phyloP scores from a whole-genome alignment of 2,888 invertebrate genomes.

The Caenorhabditis macrosperma region DNA sequence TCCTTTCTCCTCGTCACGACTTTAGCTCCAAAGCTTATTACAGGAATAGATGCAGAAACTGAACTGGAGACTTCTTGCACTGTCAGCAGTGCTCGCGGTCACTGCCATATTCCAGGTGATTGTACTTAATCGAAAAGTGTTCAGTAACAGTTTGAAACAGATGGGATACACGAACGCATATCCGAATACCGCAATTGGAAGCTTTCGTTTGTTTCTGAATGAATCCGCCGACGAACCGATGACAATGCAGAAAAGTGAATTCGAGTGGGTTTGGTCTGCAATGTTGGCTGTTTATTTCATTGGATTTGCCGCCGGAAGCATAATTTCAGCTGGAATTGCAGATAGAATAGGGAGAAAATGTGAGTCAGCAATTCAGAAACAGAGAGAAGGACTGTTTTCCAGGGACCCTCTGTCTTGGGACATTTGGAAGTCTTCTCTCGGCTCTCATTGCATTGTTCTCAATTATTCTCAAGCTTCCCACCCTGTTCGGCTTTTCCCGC shows the following conservation, averaged over 20 bases:
- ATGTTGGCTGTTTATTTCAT: constrained; percentile 73
- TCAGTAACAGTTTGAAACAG: constrained; percentile 27
- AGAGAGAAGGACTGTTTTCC: background rate
- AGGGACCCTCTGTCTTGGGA: constrained; percentile 67
- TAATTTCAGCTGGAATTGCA: constrained; percentile 68
- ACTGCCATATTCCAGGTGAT: constrained; percentile 56
- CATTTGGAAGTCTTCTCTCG: constrained; percentile 59
- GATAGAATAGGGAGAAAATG: constrained; percentile 76
- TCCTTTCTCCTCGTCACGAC: background rate
- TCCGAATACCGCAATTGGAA: constrained; percentile 71
- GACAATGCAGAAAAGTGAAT: constrained; percentile 51
- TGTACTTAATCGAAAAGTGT: background rate
- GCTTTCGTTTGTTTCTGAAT: constrained; percentile 49
- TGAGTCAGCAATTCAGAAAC: constrained; percentile 14
- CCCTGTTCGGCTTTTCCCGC: constrained; percentile 68
- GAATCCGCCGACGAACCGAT: constrained; percentile 25
- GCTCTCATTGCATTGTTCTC: constrained; percentile 61
- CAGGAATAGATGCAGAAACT: constrained; percentile 27
- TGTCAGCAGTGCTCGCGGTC: constrained; percentile 44
- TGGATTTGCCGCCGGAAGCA: constrained; percentile 73
- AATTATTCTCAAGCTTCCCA: constrained; percentile 54
- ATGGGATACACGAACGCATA: constrained; percentile 76
- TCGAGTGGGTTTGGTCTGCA: constrained; percentile 75
- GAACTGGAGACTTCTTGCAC: constrained; percentile 36
- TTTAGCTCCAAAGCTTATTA: background rate